Percentiles rank a stretch among this genome's conserved stretches.
Evolutionary conservation across 2,113 vertebrate species (phyloP).

Genomic region (Cygnus buccinator): DNA sequence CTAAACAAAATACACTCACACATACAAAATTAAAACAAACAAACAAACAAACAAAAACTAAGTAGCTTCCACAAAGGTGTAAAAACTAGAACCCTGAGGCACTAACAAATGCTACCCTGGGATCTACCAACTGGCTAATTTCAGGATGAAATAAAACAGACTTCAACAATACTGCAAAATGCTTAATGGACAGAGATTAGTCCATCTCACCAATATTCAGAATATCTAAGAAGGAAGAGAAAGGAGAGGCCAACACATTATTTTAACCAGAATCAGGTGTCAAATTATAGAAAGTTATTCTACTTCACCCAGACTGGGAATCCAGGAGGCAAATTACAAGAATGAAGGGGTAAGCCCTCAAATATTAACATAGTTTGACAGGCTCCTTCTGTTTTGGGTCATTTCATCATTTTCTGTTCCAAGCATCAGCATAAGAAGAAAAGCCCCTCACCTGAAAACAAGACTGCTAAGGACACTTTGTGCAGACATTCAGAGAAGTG

Average conservation of each 20-base stretch:
- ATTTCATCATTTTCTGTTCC: background rate
- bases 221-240: background rate
- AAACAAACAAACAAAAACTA: background rate
- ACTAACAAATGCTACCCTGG: background rate
- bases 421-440: background rate
- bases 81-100: background rate
- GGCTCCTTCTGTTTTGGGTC: background rate
- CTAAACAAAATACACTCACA: too few relatives aligned
- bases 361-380: background rate
- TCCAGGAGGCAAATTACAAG: background rate
- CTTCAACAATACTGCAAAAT: background rate
- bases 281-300: background rate
- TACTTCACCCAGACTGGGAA: background rate
- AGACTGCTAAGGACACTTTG: background rate
- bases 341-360: background rate
- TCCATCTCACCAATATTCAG: background rate
- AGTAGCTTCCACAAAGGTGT: background rate
- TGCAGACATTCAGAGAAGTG: background rate
- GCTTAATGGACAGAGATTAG: background rate
- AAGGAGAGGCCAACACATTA: background rate
- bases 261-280: background rate
- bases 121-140: rapidly evolving
- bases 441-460: background rate
- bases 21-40: too few relatives aligned
- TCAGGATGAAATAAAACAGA: background rate